Evolutionary conservation across 2,113 vertebrate species (phyloP), one percentile per base, ranked within the genome.

Genomic region (Hemiprocne comata): DNA sequence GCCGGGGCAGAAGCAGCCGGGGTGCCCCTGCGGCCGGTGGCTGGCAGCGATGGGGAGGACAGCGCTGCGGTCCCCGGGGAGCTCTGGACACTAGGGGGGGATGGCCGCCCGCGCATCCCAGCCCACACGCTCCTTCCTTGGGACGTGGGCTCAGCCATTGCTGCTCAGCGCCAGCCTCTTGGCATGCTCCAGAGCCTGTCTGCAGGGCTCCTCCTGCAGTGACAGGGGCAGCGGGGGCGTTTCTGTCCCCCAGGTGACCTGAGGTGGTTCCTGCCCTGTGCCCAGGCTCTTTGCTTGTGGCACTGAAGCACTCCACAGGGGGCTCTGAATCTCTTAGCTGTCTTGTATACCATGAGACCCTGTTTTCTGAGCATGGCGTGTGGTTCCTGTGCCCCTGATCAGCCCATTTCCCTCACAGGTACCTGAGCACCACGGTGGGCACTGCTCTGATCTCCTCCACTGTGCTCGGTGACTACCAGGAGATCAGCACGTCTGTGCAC

Each of bases 401-500:
- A 24, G 69, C 23, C 0, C 20, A 50, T 40, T 95, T n/a, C 70
- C 79, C 93, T 6, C 67, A 10, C 96, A 99, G 99, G 92, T 97
- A 97, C 69, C 48, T 98, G 85, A 89, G 98, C 69, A 98, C 98
- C 12, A 19, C 94, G 0, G 96, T 99, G 97, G 98, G 98, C 42
- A 99, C 99, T 0, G 98, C 99, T 7, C 92, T 99, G 69, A 98
- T 99, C 85, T 99, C 99, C 8, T 98, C 98, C 17, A 89, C 98
- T 10, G 97, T 99, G 62, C 96, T 99, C 91, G 96, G 97, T 1
- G 96, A 98, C 16, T 72, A 93, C 13, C 97, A 97, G 93, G 98
- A 97, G 18, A 71, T 99, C 20, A 98, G 97, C 97, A 98, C 97
- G 0, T 97, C 99, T 0, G 98, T 99, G 74, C 98, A 54, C 70